phyloP scores from a whole-genome alignment of 2,113 vertebrate species.

The Sinocyclocheilus rhinocerous region DNA sequence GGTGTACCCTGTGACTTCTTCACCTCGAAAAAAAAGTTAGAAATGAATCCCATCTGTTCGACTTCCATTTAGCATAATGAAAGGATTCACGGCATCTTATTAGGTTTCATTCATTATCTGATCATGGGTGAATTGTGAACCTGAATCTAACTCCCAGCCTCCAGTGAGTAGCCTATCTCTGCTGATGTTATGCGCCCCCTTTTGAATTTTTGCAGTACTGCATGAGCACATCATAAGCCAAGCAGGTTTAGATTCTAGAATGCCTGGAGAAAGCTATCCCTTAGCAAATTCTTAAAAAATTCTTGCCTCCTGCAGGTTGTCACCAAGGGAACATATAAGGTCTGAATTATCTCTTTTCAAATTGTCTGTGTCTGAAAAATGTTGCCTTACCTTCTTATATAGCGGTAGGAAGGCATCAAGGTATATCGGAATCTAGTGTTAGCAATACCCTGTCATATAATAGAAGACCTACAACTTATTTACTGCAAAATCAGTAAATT shows the following conservation, averaged over 20 bases:
- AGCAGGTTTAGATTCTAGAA: not conserved
- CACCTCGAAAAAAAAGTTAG: slow-evolving; percentile 39
- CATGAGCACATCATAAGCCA: not conserved
- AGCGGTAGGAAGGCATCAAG: not conserved
- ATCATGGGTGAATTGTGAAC: slow-evolving; percentile 53
- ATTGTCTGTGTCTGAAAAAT: not conserved
- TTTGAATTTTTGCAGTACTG: slow-evolving; percentile 28
- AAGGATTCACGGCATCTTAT: slow-evolving; percentile 51
- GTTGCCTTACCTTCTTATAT: not conserved
- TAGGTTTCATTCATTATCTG: slow-evolving; percentile 49
- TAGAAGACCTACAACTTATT: not conserved
- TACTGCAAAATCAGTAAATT: not conserved
- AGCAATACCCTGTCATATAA: not conserved
- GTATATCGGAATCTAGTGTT: not conserved
- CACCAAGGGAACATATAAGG: not conserved
- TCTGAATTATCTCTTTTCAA: slow-evolving; percentile 2
- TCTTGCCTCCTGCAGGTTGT: not conserved
- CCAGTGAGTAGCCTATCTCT: slow-evolving; percentile 13
- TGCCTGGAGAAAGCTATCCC: not conserved
- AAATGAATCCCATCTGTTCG: slow-evolving; percentile 56
- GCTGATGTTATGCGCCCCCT: slow-evolving; percentile 50
- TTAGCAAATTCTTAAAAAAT: not conserved
- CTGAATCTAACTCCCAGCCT: slow-evolving; percentile 6
- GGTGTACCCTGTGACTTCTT: slow-evolving; percentile 37
- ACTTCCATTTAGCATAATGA: slow-evolving; percentile 56